Conservation (phyloP, 2,113 vertebrate genomes). For the Lampris megalopsis region DNA sequence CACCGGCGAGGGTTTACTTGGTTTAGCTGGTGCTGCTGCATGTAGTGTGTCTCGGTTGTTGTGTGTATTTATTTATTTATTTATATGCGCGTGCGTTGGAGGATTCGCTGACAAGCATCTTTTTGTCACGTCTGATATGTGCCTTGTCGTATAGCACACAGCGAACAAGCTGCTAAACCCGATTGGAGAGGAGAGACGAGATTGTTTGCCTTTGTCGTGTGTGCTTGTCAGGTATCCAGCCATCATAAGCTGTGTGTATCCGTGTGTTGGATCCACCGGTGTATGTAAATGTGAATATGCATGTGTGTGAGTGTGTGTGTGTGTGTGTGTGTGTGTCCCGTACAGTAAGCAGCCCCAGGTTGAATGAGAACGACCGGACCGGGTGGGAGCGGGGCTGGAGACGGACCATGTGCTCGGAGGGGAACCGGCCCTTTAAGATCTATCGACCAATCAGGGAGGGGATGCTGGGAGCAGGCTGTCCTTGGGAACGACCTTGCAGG, state of each 20-base stretch:
- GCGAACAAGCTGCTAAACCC: slow-evolving; percentile 16
- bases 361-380: slow-evolving; percentile 46
- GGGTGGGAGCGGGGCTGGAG: slow-evolving; percentile 48
- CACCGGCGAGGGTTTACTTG: slow-evolving; percentile 42
- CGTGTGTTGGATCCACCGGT: slow-evolving; percentile 17
- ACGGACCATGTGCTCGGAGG: slow-evolving; percentile 65
- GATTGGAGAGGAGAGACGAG: slow-evolving; percentile 27
- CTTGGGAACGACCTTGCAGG: slow-evolving; percentile 84
- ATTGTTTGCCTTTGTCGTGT: neutral
- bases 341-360: slow-evolving; percentile 56
- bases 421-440: slow-evolving; percentile 81
- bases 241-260: slow-evolving; percentile 23
- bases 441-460: slow-evolving; percentile 76
- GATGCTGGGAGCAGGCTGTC: slow-evolving; percentile 76
- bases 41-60: slow-evolving; percentile 21
- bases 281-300: slow-evolving; percentile 26
- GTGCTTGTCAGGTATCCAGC: slow-evolving; percentile 32
- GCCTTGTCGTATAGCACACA: slow-evolving; percentile 27
- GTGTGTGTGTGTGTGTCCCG: slow-evolving; percentile 28
- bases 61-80: slow-evolving; percentile 3
- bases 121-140: slow-evolving; percentile 50
- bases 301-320: slow-evolving; percentile 1
- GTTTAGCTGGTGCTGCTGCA: slow-evolving; percentile 29
- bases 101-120: slow-evolving; percentile 29
- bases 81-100: neutral